phyloP scores from a whole-genome alignment of 30 jellyfish, hydroid and myxozoan genomes.

The Sanderia malayensis region DNA sequence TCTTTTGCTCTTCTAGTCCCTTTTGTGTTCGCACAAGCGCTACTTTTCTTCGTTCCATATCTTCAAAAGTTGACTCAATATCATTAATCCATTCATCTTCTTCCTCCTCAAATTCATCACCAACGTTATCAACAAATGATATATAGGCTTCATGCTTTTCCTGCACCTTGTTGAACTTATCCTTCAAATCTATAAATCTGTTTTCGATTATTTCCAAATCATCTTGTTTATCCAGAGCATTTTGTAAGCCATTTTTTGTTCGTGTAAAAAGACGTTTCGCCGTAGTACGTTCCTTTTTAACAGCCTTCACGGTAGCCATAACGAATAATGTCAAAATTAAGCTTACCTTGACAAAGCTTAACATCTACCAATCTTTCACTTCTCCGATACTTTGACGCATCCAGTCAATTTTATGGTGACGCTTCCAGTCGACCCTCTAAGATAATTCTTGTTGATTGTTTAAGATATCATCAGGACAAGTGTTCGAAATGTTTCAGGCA shows the following conservation, averaged over 20 bases:
- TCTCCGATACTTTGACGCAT: slow-evolving; percentile 2
- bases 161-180: slow-evolving; percentile 3
- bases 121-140: background rate
- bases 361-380: background rate
- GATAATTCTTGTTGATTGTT: too few species aligned
- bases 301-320: background rate
- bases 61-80: slow-evolving; percentile 1
- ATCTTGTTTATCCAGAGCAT: background rate
- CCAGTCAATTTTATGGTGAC: background rate
- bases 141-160: background rate
- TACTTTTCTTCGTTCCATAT: background rate
- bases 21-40: background rate
- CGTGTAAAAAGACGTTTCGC: slow-evolving; percentile 2
- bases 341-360: background rate
- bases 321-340: background rate
- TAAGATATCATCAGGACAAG: too few species aligned
- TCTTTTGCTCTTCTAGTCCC: background rate
- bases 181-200: background rate
- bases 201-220: background rate
- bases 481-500: too few species aligned
- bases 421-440: too few species aligned
- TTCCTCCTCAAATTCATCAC: background rate
- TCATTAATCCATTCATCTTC: slow-evolving; percentile 1
- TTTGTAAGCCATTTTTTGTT: slow-evolving; percentile 1
- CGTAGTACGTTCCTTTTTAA: background rate